phyloP scores from a whole-genome alignment of 2,113 vertebrate genomes.

The Pogonocichla stellata region DNA sequence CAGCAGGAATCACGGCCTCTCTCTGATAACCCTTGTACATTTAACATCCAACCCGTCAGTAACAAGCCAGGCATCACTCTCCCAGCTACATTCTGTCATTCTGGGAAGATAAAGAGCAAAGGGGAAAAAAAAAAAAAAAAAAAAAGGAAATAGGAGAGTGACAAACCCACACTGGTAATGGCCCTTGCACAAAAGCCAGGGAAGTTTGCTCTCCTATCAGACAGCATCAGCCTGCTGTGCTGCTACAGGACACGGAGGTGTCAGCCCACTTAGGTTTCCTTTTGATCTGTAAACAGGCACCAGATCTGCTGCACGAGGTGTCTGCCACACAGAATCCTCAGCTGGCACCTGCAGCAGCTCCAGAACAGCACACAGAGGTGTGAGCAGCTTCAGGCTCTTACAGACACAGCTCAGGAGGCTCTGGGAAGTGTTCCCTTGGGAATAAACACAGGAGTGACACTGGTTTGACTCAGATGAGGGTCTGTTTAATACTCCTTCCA shows the following conservation, averaged over 20 bases:
- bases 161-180: neutral
- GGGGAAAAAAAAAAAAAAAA: neutral
- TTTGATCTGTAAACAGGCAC: neutral
- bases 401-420: neutral
- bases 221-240: neutral
- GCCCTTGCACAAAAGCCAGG: neutral
- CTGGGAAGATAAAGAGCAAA: neutral
- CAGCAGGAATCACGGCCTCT: neutral
- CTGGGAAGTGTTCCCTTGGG: neutral
- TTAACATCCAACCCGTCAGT: neutral
- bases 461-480: neutral
- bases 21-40: neutral
- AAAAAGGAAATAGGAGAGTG: neutral
- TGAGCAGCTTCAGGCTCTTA: neutral
- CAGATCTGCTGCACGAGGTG: neutral
- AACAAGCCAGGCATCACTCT: neutral
- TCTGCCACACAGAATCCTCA: neutral
- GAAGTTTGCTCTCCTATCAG: neutral
- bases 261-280: neutral
- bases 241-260: neutral
- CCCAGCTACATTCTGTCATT: neutral
- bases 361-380: fast-evolving
- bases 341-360: neutral
- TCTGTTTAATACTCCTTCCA: neutral
- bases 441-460: neutral